These are phyloP conservation scores for Bombus confusus DNA, from an alignment of 1,140 invertebrate genomes.

Conservation along the genomic window DNA sequence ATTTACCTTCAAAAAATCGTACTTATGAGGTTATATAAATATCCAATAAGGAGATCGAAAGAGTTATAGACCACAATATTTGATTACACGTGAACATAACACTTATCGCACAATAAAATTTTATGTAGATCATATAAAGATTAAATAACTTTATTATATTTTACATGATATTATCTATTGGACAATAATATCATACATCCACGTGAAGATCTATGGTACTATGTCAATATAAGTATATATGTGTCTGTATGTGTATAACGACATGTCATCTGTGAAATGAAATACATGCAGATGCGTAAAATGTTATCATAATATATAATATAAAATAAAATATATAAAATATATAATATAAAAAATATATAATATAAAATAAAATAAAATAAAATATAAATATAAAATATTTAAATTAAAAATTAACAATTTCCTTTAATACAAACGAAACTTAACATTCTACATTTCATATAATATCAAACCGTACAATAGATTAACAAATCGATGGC, in stretches of 20 bases:
- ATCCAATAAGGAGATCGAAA: background rate
- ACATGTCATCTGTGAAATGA: background rate
- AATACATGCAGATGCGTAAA: background rate
- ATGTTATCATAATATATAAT: background rate
- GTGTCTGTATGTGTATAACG: background rate
- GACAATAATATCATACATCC: background rate
- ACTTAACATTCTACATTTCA: no score
- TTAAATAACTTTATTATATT: background rate
- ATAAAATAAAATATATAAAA: background rate
- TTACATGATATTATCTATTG: background rate
- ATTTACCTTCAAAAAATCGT: conserved; percentile 1
- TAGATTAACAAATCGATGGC: background rate
- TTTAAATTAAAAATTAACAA: background rate
- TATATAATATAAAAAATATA: no score
- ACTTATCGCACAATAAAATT: background rate
- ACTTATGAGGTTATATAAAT: conserved; percentile 41
- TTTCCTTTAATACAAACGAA: background rate
- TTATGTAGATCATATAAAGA: background rate
- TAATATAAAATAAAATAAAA: no score
- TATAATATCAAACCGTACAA: background rate
- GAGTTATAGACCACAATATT: background rate
- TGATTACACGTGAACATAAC: background rate
- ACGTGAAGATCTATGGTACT: conserved; percentile 10
- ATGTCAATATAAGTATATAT: background rate
- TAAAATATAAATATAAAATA: no score